These are phyloP conservation scores for Peribatodes rhomboidaria DNA, from an alignment of 2,888 invertebrate species.

Conservation along the genomic window DNA sequence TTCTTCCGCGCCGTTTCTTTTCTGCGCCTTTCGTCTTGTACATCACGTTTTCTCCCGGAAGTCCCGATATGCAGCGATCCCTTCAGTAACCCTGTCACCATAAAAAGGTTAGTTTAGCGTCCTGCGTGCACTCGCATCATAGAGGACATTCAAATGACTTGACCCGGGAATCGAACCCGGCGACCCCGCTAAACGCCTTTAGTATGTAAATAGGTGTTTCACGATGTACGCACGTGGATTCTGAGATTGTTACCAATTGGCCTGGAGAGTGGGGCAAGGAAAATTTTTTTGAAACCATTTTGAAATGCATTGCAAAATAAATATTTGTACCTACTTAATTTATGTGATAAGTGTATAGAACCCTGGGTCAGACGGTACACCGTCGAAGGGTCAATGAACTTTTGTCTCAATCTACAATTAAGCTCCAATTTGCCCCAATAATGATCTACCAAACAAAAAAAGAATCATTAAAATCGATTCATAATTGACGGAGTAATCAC, in stretches of 20 bases:
- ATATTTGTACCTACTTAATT: too few species aligned
- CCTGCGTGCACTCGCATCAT: slow-evolving; percentile 34
- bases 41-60: slow-evolving; percentile 17
- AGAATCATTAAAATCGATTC: too few species aligned
- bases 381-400: too few species aligned
- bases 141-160: slow-evolving; percentile 40
- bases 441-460: too few species aligned
- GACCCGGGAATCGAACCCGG: slow-evolving; percentile 46
- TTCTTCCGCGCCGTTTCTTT: slow-evolving; percentile 3
- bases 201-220: slow-evolving; percentile 46
- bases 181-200: slow-evolving; percentile 32
- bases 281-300: too few species aligned
- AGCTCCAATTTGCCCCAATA: too few species aligned
- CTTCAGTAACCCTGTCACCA: slow-evolving; percentile 27
- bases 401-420: too few species aligned
- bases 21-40: slow-evolving; percentile 3
- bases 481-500: too few species aligned
- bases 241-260: slow-evolving; percentile 10
- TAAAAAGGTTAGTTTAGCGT: slow-evolving; percentile 41
- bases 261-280: too few species aligned
- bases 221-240: slow-evolving; percentile 37
- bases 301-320: too few species aligned
- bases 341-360: too few species aligned
- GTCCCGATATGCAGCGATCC: slow-evolving; percentile 29
- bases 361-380: too few species aligned